A percentile compares a stretch with the other conserved stretches of the same genome.
Evolutionary conservation across 2,113 vertebrate species (phyloP).

Genomic region (Tichodroma muraria): DNA sequence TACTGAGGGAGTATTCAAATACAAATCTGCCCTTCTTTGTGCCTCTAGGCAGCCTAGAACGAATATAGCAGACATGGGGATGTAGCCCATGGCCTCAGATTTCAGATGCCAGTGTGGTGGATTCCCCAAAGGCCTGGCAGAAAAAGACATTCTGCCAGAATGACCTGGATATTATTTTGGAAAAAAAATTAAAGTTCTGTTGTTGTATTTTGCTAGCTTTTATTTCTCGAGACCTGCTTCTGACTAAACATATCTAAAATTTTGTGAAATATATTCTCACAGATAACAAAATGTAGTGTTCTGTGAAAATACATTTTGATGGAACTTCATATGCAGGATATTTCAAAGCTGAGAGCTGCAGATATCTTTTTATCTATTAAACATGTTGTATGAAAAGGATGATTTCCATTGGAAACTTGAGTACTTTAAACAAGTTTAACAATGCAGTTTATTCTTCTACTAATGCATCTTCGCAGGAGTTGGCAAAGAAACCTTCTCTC

Average conservation of each 20-base stretch:
- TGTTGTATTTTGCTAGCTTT: background rate
- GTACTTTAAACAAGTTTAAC: constrained; percentile 40
- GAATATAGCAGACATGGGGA: background rate
- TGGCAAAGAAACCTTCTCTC: constrained; percentile 30
- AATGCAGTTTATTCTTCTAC: constrained; percentile 36
- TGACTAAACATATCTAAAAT: background rate
- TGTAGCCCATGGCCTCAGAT: background rate
- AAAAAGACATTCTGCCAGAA: background rate
- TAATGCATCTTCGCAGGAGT: background rate
- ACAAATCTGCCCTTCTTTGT: background rate
- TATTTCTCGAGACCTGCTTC: background rate
- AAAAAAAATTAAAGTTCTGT: background rate
- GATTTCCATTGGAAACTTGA: constrained; percentile 11
- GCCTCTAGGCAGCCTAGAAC: background rate
- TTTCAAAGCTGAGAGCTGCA: background rate
- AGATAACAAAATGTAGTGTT: background rate
- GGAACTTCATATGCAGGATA: background rate
- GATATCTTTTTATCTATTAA: constrained; percentile 42
- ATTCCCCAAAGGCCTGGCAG: background rate
- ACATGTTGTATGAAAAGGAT: background rate
- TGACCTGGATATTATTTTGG: background rate
- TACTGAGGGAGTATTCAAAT: background rate
- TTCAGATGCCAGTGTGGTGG: background rate
- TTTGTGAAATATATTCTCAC: background rate
- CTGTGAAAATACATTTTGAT: constrained; percentile 18